Evolutionary conservation across 2,888 invertebrate species (phyloP), one percentile per base, ranked within the genome.

Genomic region (Enchytraeus crypticus): DNA sequence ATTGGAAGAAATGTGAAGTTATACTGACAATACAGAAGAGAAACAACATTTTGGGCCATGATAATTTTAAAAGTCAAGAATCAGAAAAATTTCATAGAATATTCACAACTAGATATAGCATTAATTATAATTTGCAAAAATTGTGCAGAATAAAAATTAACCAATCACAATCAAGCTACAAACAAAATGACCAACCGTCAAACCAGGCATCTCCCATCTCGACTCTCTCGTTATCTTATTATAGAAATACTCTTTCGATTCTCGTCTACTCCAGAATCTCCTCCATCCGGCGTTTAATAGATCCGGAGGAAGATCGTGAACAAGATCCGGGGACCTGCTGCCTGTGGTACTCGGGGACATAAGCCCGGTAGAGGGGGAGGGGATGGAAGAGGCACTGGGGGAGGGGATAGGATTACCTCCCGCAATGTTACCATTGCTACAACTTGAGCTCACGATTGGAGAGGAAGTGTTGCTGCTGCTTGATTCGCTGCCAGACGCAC

Each of bases 161-260:
- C n/a, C n/a, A n/a, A n/a, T n/a, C n/a, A n/a, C n/a, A n/a, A n/a
- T n/a, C n/a, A n/a, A n/a, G n/a, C n/a, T n/a, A n/a, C n/a, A n/a
- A n/a, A n/a, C n/a, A n/a, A n/a, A n/a, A n/a, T n/a, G n/a, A n/a
- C n/a, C n/a, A n/a, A n/a, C n/a, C n/a, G n/a, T n/a, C n/a, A n/a
- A n/a, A n/a, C n/a, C n/a, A n/a, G 93, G 93, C 84, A 92, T 86
- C 78, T 96, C 95, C 96, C 96, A 96, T 70, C 93, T 82, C n/a
- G 93, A 93, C 81, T 95, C 92, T 58, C 92, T 92, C 0, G 92
- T 92, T 29, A 89, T 81, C 81, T 92, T 92, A 78, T 96, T 96
- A 90, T 93, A 96, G 81, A 89, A 96, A 79, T 96, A 96, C 1
- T 92, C 92, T 32, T 95, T 83, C 76, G 89, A 92, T 79, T 96